Evolutionary conservation across 2,113 vertebrate species (phyloP).

Genomic region (Fulica atra): DNA sequence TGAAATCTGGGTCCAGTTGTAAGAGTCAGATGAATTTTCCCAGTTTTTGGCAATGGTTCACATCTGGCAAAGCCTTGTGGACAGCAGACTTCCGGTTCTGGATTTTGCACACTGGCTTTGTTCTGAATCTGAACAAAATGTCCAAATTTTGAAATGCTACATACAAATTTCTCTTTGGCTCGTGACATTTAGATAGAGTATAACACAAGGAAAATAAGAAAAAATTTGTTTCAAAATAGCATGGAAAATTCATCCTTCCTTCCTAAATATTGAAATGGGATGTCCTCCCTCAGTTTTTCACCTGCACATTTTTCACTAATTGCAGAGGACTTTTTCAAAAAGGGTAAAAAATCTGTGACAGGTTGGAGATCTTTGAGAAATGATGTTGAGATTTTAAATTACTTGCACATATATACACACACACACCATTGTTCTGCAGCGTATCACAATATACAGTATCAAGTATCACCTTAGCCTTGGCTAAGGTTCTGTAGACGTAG

Average conservation of each 20-base stretch:
- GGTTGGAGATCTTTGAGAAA: background rate
- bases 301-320: background rate
- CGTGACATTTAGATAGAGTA: background rate
- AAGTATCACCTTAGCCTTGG: background rate
- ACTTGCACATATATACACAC: background rate
- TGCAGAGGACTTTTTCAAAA: background rate
- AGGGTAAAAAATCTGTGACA: background rate
- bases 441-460: background rate
- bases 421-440: background rate
- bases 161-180: background rate
- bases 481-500: background rate
- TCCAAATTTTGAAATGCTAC: background rate
- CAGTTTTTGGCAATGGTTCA: background rate
- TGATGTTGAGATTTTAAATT: background rate
- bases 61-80: background rate
- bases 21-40: constrained; percentile 4
- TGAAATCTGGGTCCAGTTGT: background rate
- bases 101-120: background rate
- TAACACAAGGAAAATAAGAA: background rate
- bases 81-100: background rate
- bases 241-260: background rate
- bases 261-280: background rate
- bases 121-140: constrained; percentile 14
- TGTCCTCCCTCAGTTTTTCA: background rate
- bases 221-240: background rate